Conservation (phyloP, 2,113 vertebrate species). For the Ammospiza nelsoni region DNA sequence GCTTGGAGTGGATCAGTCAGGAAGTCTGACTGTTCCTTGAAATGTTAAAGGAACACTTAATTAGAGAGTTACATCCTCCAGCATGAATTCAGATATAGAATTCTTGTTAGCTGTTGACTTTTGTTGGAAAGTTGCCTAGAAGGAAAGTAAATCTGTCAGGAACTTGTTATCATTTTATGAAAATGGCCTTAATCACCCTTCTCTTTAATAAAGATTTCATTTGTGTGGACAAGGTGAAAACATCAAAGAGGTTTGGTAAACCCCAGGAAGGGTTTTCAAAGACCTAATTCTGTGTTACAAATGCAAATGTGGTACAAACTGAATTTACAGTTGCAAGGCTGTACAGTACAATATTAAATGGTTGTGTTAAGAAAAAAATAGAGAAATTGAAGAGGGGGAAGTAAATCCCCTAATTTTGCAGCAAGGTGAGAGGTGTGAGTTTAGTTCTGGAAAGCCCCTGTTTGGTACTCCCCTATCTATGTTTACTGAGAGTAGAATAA, state of each 20-base stretch:
- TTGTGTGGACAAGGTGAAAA: background rate
- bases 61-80: background rate
- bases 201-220: background rate
- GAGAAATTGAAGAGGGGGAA: background rate
- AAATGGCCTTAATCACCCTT: background rate
- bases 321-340: background rate
- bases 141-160: slow-evolving; percentile 5
- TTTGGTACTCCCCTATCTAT: background rate
- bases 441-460: background rate
- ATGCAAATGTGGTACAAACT: background rate
- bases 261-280: background rate
- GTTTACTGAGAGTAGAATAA: background rate
- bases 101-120: slow-evolving; percentile 22
- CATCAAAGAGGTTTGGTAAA: background rate
- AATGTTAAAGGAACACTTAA: background rate
- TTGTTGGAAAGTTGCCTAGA: background rate
- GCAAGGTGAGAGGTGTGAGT: background rate
- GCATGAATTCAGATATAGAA: background rate
- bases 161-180: background rate
- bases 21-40: background rate
- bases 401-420: background rate
- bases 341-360: background rate
- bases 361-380: background rate
- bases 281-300: background rate
- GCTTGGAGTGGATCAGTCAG: background rate